phyloP scores from a whole-genome alignment of 1,140 invertebrate species.

The Drosophila nigrodunni region DNA sequence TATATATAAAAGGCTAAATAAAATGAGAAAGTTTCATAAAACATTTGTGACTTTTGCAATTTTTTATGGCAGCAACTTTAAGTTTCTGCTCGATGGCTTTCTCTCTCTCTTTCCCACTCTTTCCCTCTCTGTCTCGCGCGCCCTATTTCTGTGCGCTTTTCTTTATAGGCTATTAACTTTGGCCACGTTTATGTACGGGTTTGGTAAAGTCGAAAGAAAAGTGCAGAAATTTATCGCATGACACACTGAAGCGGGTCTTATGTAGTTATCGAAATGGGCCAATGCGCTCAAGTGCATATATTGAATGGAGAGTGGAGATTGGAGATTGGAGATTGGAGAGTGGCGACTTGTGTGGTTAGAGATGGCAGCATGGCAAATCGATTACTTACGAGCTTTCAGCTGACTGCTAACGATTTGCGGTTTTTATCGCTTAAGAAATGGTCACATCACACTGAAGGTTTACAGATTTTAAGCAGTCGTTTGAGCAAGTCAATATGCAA shows the following conservation, averaged over 20 bases:
- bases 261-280: constrained; percentile 69
- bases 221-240: constrained; percentile 72
- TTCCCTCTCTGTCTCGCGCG: not conserved
- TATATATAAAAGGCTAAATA: constrained; percentile 66
- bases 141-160: not conserved
- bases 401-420: constrained; percentile 44
- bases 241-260: constrained; percentile 63
- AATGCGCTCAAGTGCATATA: constrained; percentile 61
- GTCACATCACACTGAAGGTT: constrained; percentile 20
- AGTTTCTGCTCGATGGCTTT: constrained; percentile 33
- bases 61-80: constrained; percentile 74
- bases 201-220: constrained; percentile 52
- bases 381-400: constrained; percentile 46
- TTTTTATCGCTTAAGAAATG: constrained; percentile 18
- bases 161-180: constrained; percentile 36
- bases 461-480: constrained; percentile 10
- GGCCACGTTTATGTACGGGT: constrained; percentile 15
- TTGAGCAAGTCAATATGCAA: too few species aligned
- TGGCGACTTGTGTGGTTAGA: not conserved
- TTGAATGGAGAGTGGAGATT: constrained; percentile 35
- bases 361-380: constrained; percentile 32
- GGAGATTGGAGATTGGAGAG: constrained; percentile 5
- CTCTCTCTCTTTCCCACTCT: not conserved
- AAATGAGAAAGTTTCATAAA: constrained; percentile 79
- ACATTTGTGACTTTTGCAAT: constrained; percentile 78